phyloP scores from a whole-genome alignment of 2,797 vertebrate species.

The Florisuga fusca region DNA sequence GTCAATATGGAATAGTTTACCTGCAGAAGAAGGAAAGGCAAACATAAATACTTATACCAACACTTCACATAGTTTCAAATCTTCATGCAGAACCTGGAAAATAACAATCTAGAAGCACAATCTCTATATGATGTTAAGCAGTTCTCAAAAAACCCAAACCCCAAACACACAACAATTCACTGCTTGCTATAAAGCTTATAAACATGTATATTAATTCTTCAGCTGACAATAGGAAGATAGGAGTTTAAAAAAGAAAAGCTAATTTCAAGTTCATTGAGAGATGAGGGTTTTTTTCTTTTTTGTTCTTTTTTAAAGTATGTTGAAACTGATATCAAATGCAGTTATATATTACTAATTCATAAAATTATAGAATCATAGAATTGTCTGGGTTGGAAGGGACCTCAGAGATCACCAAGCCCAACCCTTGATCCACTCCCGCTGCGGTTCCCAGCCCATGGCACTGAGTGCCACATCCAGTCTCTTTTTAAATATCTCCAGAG shows the following conservation, averaged over 20 bases:
- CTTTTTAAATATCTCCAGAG: too few species aligned
- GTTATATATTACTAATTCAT: background rate
- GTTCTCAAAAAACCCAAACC: background rate
- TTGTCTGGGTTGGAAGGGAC: too few species aligned
- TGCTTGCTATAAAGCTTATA: background rate
- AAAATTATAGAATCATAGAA: too few species aligned
- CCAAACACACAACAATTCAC: background rate
- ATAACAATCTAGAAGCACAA: background rate
- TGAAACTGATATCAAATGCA: background rate
- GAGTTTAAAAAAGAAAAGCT: background rate
- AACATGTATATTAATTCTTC: background rate
- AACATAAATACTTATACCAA: background rate
- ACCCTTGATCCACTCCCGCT: too few species aligned
- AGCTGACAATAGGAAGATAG: background rate
- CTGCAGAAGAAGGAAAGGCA: conserved; percentile 70
- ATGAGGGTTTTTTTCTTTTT: background rate
- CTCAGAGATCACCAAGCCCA: too few species aligned
- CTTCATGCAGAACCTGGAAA: background rate
- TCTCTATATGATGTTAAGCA: background rate
- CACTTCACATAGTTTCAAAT: background rate
- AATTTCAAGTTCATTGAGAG: background rate
- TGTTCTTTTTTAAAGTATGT: background rate
- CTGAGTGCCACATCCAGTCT: too few species aligned
- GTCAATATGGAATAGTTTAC: conserved; percentile 98
- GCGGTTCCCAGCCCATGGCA: too few species aligned